Percentiles rank a stretch among this genome's conserved stretches.
Evolutionary conservation across 2,113 vertebrate species (phyloP).

Genomic region (Tachysurus fulvidraco): DNA sequence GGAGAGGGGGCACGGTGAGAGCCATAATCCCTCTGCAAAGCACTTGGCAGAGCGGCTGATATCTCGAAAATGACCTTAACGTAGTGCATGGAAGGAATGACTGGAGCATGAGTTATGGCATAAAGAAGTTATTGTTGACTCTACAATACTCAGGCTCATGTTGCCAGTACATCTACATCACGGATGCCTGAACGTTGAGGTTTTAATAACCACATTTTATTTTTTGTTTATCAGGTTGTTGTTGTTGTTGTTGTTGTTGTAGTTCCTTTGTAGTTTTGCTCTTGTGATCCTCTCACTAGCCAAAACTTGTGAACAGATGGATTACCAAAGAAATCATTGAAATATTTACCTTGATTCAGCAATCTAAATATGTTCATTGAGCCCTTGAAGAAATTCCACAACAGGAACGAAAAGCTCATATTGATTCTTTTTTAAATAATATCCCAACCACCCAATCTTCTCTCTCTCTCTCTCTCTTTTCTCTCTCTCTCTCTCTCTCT

Average conservation of each 20-base stretch:
- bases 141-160: conserved; percentile 3
- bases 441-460: background rate
- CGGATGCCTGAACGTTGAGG: background rate
- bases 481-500: background rate
- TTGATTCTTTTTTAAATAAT: background rate
- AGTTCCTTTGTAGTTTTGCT: background rate
- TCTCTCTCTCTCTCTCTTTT: background rate
- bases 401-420: background rate
- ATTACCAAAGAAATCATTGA: background rate
- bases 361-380: background rate
- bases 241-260: background rate
- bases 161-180: conserved; percentile 9
- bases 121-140: conserved; percentile 24
- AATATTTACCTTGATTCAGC: background rate
- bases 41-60: conserved; percentile 41
- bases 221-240: background rate
- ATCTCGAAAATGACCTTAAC: conserved; percentile 43
- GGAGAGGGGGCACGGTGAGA: conserved; percentile 54
- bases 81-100: conserved; percentile 36
- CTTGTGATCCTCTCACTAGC: background rate
- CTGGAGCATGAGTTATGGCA: conserved; percentile 20
- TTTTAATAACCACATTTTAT: background rate
- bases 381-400: background rate
- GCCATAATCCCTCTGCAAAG: conserved; percentile 45
- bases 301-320: background rate